These are phyloP conservation scores for Ailuropoda melanoleuca DNA, from an alignment of 2,113 vertebrate species.

Conservation along the genomic window DNA sequence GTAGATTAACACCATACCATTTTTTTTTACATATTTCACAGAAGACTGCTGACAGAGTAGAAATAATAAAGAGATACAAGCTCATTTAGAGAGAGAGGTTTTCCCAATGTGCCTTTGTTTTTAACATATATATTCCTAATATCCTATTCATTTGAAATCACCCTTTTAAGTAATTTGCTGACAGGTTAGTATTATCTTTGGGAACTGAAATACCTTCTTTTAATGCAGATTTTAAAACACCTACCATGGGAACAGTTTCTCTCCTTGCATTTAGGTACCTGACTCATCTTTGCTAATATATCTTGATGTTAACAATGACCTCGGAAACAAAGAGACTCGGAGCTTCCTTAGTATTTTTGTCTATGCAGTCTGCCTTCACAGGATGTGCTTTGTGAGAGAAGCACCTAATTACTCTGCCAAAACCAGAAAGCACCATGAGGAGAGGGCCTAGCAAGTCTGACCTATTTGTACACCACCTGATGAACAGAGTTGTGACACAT, in stretches of 20 bases:
- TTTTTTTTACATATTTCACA: neutral
- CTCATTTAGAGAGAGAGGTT: constrained; percentile 13
- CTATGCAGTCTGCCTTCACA: constrained; percentile 41
- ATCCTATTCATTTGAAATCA: constrained; percentile 57
- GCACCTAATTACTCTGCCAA: constrained; percentile 22
- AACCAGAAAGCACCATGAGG: neutral
- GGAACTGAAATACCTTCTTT: neutral
- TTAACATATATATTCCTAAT: neutral
- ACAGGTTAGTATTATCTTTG: constrained; percentile 41
- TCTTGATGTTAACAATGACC: constrained; percentile 48
- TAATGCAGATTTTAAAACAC: constrained; percentile 50
- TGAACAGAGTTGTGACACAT: neutral
- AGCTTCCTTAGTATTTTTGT: constrained; percentile 49
- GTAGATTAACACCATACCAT: neutral
- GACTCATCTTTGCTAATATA: constrained; percentile 68
- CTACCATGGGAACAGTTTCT: constrained; percentile 37
- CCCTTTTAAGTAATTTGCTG: constrained; percentile 40
- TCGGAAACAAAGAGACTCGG: constrained; percentile 19
- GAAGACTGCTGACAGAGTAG: neutral
- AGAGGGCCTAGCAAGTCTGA: neutral
- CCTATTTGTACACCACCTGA: neutral
- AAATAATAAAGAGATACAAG: neutral
- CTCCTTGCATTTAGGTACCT: constrained; percentile 37
- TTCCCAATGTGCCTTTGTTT: constrained; percentile 38
- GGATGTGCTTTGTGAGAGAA: constrained; percentile 37